phyloP scores from a whole-genome alignment of 92 coral and sea anemone genomes.

The Zoanthus sociatus region DNA sequence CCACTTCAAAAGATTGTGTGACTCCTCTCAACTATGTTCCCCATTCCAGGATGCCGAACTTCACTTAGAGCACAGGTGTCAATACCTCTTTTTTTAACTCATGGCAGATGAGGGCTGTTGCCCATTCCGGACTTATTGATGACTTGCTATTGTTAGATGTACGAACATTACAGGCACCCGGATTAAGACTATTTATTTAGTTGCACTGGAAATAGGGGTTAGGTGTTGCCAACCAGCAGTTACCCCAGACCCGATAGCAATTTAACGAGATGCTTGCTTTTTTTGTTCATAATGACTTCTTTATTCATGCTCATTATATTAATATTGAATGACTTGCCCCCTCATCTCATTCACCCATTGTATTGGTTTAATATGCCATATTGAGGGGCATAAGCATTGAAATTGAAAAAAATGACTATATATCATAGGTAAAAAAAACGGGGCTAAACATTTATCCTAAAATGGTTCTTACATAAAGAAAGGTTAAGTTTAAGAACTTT shows the following conservation, averaged over 20 bases:
- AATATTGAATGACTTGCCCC: no score
- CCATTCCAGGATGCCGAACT: conserved; percentile 49
- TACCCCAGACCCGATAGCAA: neutral
- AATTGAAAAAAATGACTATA: no score
- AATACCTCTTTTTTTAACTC: conserved; percentile 27
- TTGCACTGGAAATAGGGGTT: neutral
- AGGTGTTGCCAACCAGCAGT: neutral
- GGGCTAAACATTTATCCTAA: no score
- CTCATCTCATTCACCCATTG: no score
- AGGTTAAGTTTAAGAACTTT: no score
- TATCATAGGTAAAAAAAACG: no score
- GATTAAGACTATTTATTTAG: neutral
- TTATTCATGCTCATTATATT: no score
- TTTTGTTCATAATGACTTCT: no score
- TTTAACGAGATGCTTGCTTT: no score
- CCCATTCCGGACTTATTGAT: conserved; percentile 51
- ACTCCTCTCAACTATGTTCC: conserved; percentile 43
- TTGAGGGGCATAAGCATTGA: no score
- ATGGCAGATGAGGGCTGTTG: conserved; percentile 50
- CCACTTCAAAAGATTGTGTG: conserved; percentile 59
- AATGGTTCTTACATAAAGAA: no score
- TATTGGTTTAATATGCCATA: no score
- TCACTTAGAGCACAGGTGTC: conserved; percentile 46
- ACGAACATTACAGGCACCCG: conserved; percentile 44
- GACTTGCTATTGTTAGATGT: conserved; percentile 22